Conservation (phyloP, 64 coral and sea anemone genomes). For the Anthopleura sola region DNA sequence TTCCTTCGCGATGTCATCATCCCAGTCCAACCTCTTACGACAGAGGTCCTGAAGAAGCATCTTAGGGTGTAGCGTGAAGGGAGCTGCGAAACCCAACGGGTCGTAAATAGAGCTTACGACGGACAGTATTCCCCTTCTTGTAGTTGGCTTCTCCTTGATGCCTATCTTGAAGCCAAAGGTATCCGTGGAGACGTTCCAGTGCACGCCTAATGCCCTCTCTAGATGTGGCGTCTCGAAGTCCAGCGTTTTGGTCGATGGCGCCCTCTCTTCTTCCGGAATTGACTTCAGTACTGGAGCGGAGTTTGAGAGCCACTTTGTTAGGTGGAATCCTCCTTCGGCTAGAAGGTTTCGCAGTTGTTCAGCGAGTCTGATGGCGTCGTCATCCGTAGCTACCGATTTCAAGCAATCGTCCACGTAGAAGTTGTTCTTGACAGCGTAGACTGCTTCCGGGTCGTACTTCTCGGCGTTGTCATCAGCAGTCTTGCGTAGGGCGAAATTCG, state of each 20-base stretch:
- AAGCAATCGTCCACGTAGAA: conserved; percentile 10
- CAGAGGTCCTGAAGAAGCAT: no score
- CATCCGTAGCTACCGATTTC: background rate
- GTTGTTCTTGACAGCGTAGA: conserved; percentile 29
- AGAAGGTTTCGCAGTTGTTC: background rate
- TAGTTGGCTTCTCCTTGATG: conserved; percentile 17
- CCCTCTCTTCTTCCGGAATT: background rate
- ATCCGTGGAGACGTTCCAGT: background rate
- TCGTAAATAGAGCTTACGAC: background rate
- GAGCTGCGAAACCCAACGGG: background rate
- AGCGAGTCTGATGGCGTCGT: background rate
- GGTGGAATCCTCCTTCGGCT: no score
- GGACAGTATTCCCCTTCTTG: background rate
- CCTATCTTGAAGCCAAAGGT: conserved; percentile 4
- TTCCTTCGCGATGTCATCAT: background rate
- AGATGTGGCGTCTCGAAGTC: background rate
- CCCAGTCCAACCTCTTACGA: background rate
- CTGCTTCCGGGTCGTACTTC: conserved; percentile 5
- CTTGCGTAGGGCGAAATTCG: conserved; percentile 37
- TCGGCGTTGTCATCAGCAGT: conserved; percentile 11
- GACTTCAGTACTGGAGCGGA: no score
- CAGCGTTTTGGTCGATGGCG: background rate
- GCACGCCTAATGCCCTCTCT: background rate
- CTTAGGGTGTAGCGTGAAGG: background rate
- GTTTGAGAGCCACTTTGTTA: no score